These are phyloP conservation scores for Pollenia griseotomentosa DNA, from an alignment of 2,888 invertebrate species.

Conservation along the genomic window DNA sequence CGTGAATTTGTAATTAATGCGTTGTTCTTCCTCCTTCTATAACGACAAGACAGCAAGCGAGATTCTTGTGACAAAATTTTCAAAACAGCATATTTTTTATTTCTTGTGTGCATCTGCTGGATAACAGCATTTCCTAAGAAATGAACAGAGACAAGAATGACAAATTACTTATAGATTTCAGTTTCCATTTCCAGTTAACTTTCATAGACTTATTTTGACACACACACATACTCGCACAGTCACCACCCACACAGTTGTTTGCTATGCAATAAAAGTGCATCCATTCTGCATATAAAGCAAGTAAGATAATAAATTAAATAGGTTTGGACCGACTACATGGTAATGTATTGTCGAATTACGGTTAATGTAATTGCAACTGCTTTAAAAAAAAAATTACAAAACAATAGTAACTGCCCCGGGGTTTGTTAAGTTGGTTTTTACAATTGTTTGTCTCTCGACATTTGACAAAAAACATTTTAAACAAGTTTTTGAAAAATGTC, in stretches of 20 bases:
- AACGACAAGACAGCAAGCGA: constrained; percentile 22
- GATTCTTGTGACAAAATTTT: constrained; percentile 45
- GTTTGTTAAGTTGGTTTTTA: too few relatives aligned
- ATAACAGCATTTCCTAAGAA: constrained; percentile 46
- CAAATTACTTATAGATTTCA: constrained; percentile 56
- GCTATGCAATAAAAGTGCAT: background rate
- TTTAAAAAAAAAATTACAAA: too few relatives aligned
- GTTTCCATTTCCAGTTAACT: constrained; percentile 7
- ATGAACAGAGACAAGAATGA: constrained; percentile 54
- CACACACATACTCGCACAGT: background rate
- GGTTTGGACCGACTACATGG: background rate
- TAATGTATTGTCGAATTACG: background rate
- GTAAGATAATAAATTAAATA: background rate
- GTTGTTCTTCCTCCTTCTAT: constrained; percentile 25
- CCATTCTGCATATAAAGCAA: background rate
- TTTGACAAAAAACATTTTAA: too few relatives aligned
- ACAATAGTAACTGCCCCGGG: too few relatives aligned
- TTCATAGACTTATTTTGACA: background rate
- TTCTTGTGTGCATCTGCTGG: constrained; percentile 14
- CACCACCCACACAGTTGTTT: background rate
- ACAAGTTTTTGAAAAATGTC: too few relatives aligned
- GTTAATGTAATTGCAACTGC: too few relatives aligned
- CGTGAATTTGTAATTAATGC: constrained; percentile 67
- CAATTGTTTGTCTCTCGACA: too few relatives aligned
- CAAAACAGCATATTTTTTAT: constrained; percentile 16